Percentiles rank a stretch among this genome's conserved stretches.
These are phyloP conservation scores for Pyrgus malvae DNA, from an alignment of 2,888 invertebrate genomes.

Conservation along the genomic window DNA sequence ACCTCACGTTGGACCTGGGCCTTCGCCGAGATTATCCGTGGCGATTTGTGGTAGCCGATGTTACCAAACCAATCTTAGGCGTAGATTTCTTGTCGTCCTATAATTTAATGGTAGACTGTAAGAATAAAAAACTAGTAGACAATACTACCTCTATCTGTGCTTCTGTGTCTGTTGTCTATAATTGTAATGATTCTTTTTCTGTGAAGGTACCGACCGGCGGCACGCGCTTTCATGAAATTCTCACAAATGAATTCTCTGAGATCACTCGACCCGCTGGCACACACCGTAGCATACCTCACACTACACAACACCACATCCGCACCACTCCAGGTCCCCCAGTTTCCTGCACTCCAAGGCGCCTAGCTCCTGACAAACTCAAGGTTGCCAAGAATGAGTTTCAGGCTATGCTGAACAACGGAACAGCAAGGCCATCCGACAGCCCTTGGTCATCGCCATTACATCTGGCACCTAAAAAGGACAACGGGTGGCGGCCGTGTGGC, in stretches of 20 bases:
- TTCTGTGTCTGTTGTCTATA: background rate
- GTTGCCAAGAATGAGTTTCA: background rate
- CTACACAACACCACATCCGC: background rate
- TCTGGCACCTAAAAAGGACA: constrained; percentile 3
- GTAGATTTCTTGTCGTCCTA: background rate
- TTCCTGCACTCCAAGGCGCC: background rate
- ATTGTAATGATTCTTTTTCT: background rate
- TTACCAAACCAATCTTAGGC: background rate
- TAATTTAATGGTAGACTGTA: background rate
- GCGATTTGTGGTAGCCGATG: background rate
- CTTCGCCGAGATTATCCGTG: background rate
- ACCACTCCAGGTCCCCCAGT: background rate
- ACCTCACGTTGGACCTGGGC: background rate
- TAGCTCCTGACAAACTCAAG: background rate
- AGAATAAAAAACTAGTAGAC: background rate
- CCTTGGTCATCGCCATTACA: background rate
- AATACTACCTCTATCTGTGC: background rate
- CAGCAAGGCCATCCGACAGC: background rate
- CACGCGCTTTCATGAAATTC: background rate
- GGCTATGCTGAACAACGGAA: background rate
- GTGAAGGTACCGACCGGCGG: background rate
- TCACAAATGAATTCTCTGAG: background rate
- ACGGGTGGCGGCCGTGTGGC: constrained; percentile 5
- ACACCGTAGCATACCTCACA: background rate
- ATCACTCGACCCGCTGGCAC: background rate